These are phyloP conservation scores for Grantiella picta DNA, from an alignment of 2,113 vertebrate genomes.

Conservation along the genomic window DNA sequence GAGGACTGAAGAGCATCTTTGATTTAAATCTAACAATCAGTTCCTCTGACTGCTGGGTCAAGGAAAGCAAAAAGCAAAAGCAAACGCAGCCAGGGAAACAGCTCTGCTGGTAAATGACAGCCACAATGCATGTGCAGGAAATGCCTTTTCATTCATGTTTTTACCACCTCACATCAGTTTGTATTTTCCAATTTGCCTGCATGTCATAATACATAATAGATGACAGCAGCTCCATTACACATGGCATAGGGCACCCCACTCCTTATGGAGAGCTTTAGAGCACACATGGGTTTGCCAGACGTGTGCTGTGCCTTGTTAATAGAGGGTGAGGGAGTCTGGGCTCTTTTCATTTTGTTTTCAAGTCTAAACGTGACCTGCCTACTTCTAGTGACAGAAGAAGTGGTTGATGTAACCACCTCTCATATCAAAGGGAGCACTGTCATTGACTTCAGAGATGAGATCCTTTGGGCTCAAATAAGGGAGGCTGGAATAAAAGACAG, in stretches of 20 bases:
- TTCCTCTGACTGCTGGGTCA: background rate
- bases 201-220: background rate
- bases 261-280: background rate
- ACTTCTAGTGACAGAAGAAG: background rate
- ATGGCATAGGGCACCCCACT: background rate
- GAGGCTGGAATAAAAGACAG: slow-evolving; percentile 21
- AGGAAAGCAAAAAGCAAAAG: background rate
- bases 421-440: slow-evolving; percentile 3
- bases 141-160: background rate
- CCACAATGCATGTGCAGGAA: background rate
- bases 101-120: background rate
- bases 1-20: background rate
- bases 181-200: slow-evolving; percentile 6
- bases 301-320: background rate
- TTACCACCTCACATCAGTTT: background rate
- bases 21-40: background rate
- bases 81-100: background rate
- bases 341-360: background rate
- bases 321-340: background rate
- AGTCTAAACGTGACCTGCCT: slow-evolving; percentile 27
- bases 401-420: slow-evolving; percentile 27
- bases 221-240: background rate
- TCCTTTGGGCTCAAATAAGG: background rate
- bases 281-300: background rate
- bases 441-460: slow-evolving; percentile 43